Conservation (phyloP, 2,113 vertebrate genomes). For the Phoenicopterus ruber region DNA sequence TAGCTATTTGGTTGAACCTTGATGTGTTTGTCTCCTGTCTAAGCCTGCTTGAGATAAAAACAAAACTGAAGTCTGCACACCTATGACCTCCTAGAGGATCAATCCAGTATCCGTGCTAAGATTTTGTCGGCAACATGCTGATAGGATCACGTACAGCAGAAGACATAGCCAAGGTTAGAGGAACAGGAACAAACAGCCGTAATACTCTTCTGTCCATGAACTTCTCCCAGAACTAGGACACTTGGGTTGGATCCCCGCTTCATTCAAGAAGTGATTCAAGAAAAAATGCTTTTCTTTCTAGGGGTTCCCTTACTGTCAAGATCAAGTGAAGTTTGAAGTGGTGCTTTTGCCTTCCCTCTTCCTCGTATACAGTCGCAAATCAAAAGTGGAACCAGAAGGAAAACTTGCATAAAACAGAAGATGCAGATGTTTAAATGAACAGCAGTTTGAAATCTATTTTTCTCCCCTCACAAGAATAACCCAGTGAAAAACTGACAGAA, state of each 20-base stretch:
- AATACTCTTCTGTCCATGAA: background rate
- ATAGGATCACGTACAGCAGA: background rate
- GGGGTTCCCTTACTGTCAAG: background rate
- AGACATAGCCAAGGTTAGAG: background rate
- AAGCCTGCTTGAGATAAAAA: background rate
- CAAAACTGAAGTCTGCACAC: background rate
- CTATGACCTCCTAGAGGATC: background rate
- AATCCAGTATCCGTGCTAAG: background rate
- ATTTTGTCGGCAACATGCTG: background rate
- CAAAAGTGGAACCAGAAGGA: background rate
- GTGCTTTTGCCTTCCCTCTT: background rate
- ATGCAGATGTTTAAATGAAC: background rate
- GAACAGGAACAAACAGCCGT: fast-evolving
- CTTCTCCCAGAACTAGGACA: background rate
- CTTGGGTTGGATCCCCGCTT: background rate
- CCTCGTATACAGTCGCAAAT: background rate
- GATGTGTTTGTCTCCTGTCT: background rate
- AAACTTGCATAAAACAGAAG: background rate
- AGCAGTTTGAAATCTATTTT: background rate
- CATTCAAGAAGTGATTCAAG: background rate
- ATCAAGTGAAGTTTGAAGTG: background rate
- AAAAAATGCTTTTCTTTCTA: background rate
- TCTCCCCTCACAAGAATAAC: background rate
- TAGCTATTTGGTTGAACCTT: background rate
- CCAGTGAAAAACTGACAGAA: background rate